Base-by-base conservation (phyloP, 2,797 vertebrate genomes). In the Scolopax bukidnonensis region DNA sequence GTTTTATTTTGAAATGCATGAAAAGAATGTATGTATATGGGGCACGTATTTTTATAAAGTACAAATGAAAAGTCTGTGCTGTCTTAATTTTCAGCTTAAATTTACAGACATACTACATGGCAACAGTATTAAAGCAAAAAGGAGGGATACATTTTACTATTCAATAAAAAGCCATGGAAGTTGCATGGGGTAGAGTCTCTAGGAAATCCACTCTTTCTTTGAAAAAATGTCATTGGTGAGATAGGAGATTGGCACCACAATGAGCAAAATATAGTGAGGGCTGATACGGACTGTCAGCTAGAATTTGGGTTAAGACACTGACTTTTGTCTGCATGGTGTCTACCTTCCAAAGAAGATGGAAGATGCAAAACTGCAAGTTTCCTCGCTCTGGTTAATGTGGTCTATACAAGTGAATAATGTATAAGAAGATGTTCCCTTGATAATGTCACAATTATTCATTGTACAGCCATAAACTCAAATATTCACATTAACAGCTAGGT, bases 231-330 rank as follows among this genome's bases (percentile, higher is more conserved):
- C 99, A 99, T 98, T 98, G 99, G 98, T 98, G 98, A 99, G 99
- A 99, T 99, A 99, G 98, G 98, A 99, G 99, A 99, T 99, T 99
- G 99, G 99, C 99, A 99, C 98, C 99, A 99, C 99, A 99, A 99
- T 99, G 99, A 98, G 98, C 96, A 98, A 97, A 99, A 99, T 99
- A 99, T 99, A 99, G 99, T 99, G 98, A 98, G 96, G 99, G 98
- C 98, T 99, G 99, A 99, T 99, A 99, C 99, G 99, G 99, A 97
- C 98, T 99, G 99, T 99, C 99, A 99, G 98, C 98, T 98, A 98
- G 98, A 98, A 99, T 99, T 99, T 99, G 98, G 98, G 98, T 98
- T 98, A 98, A 99, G 99, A 99, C 98, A 98, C 99, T 99, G 99
- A 99, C 99, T 99, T 99, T 99, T 99, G 99, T 99, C 99, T 99